Percentiles rank a stretch among this genome's conserved stretches.
phyloP scores from a whole-genome alignment of 2,797 vertebrate species.

The Liasis olivaceus region DNA sequence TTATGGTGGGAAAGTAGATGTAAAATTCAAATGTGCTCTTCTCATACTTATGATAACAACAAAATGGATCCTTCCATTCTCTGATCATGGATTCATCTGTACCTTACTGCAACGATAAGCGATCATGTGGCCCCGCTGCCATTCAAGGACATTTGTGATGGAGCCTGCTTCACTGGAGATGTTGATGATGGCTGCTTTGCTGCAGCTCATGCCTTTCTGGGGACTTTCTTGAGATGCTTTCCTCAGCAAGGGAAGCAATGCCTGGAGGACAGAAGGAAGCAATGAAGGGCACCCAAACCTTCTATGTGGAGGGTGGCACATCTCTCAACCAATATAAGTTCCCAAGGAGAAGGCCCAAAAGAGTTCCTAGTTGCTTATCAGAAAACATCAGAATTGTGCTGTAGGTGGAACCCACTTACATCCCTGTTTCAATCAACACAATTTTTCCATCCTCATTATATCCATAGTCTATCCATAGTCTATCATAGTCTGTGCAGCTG shows the following conservation, averaged over 20 bases:
- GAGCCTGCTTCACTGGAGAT: conserved; percentile 58
- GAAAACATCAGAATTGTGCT: neutral
- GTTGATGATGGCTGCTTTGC: conserved; percentile 69
- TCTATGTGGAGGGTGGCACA: too few relatives aligned
- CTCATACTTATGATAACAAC: neutral
- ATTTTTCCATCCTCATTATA: neutral
- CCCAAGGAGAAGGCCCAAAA: neutral
- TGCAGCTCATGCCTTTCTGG: conserved; percentile 54
- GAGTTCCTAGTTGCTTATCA: neutral
- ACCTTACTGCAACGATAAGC: conserved; percentile 68
- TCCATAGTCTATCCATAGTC: neutral
- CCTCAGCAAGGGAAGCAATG: conserved; percentile 16
- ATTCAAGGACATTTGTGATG: neutral
- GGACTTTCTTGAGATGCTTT: conserved; percentile 25
- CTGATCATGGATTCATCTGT: neutral
- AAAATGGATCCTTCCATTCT: neutral
- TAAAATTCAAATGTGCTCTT: neutral
- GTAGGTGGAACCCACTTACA: neutral
- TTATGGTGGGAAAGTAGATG: neutral
- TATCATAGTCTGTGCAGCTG: neutral
- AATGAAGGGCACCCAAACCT: neutral
- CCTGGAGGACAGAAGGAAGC: neutral
- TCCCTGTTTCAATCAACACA: neutral
- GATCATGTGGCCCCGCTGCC: neutral
- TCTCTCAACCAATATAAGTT: neutral